Percentiles rank a stretch among this genome's conserved stretches.
These are phyloP conservation scores for Ectemnius lituratus DNA, from an alignment of 2,888 invertebrate species.

Conservation along the genomic window DNA sequence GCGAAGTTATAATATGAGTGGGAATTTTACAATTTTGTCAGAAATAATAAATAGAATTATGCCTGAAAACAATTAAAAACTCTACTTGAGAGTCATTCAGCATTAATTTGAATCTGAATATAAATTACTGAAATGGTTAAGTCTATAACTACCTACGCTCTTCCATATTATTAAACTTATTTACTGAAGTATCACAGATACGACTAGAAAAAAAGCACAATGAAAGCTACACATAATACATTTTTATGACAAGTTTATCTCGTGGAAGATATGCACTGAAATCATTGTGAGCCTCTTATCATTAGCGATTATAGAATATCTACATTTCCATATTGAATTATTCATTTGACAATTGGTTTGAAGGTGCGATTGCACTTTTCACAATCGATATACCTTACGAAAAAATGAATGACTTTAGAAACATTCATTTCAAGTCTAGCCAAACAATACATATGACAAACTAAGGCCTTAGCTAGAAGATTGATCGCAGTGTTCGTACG, in stretches of 20 bases:
- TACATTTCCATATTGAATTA: no score
- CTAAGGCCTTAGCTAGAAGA: no score
- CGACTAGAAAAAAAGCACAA: slow-evolving; percentile 8
- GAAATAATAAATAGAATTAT: no score
- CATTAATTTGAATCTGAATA: slow-evolving; percentile 18
- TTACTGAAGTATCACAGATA: slow-evolving; percentile 7
- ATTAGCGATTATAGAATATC: slow-evolving; percentile 17
- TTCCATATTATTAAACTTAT: neutral
- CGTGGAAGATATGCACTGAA: neutral
- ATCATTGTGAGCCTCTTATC: slow-evolving; percentile 7
- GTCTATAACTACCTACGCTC: slow-evolving; percentile 16
- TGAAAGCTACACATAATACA: slow-evolving; percentile 3
- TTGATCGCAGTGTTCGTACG: no score
- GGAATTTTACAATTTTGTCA: neutral
- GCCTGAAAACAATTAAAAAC: no score
- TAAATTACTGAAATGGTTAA: slow-evolving; percentile 19
- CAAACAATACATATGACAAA: no score
- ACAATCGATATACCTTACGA: no score
- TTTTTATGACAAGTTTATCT: neutral
- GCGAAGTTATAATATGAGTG: slow-evolving; percentile 19
- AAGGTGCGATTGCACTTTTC: no score
- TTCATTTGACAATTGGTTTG: no score
- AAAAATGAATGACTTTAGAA: no score
- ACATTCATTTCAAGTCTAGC: no score
- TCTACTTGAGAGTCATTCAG: slow-evolving; percentile 4